Evolutionary conservation across 2,888 invertebrate species (phyloP), one percentile per base, ranked within the genome.

Genomic region (Macrosoma leucophasiata): DNA sequence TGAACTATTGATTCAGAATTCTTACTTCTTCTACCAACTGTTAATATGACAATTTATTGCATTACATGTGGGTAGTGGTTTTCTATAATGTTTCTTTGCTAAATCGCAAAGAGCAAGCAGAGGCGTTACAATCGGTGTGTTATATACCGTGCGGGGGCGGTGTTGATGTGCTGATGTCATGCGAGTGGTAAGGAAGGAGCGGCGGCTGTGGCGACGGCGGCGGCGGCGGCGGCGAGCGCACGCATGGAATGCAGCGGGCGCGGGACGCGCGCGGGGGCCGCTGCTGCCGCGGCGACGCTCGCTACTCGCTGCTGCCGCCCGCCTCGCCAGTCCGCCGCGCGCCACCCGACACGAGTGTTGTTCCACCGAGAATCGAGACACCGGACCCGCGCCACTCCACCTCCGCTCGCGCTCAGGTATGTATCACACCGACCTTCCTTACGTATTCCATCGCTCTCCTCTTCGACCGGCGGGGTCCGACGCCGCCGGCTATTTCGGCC

Each of bases 251-350:
- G 55, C 66, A 63, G 56, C 68, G 62, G 62, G 49, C 60, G 69
- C 52, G 66, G 65, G 64, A 65, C 71, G 70, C 62, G 59, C 72
- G 68, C 64, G 66, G 56, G 64, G 58, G 58, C 50, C 73, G 54
- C 75, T 62, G 76, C 77, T 63, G 76, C 70, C 58, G 52, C 53
- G 50, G 55, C 68, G 52, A 68, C 63, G 58, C 61, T 68, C 64
- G 71, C 75, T 74, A 73, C 76, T 68, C 71, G 68, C 68, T 65
- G 63, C 68, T 63, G 67, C 67, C 72, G 69, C 64, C 63, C 62
- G 52, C 59, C 62, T 56, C 59, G 74, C 71, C 76, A 77, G 77
- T 77, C 66, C 57, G 77, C 77, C 79, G 82, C 81, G 81, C 79
- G 81, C 77, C 78, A 62, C 70, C 74, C 77, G 77, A 67, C 70